phyloP scores from a whole-genome alignment of 2,113 vertebrate genomes.

The Falcunculus frontatus region DNA sequence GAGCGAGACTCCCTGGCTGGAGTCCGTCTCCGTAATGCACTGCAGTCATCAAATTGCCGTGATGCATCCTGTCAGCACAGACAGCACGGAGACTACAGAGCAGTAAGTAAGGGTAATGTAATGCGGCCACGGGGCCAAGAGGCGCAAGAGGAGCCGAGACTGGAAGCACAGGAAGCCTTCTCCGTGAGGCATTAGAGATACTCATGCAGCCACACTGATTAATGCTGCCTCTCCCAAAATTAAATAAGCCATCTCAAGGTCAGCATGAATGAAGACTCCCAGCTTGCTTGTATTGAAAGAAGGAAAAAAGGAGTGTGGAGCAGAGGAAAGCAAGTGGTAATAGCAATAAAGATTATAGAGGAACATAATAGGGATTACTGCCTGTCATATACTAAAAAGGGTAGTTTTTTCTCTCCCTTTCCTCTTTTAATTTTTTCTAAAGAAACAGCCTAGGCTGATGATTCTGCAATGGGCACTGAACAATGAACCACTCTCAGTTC shows the following conservation, averaged over 20 bases:
- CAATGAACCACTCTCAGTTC: not conserved
- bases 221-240: slow-evolving; percentile 42
- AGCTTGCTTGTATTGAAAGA: not conserved
- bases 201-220: slow-evolving; percentile 24
- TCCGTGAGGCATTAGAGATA: slow-evolving; percentile 48
- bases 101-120: slow-evolving; percentile 33
- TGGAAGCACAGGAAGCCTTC: slow-evolving; percentile 51
- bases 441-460: not conserved
- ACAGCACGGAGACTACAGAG: slow-evolving; percentile 14
- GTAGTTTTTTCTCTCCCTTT: not conserved
- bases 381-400: not conserved
- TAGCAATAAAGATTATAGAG: not conserved
- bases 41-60: slow-evolving; percentile 54
- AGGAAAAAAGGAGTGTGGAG: not conserved
- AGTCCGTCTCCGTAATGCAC: not conserved
- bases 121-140: not conserved
- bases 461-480: not conserved
- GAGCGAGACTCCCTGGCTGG: slow-evolving; percentile 9
- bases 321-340: not conserved
- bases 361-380: not conserved
- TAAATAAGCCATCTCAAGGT: slow-evolving; percentile 21
- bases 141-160: not conserved
- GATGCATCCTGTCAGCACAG: slow-evolving; percentile 41
- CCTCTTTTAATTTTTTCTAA: not conserved
- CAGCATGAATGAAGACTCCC: not conserved